phyloP scores from a whole-genome alignment of 2,888 invertebrate genomes.

The Ypsolopha scabrella region DNA sequence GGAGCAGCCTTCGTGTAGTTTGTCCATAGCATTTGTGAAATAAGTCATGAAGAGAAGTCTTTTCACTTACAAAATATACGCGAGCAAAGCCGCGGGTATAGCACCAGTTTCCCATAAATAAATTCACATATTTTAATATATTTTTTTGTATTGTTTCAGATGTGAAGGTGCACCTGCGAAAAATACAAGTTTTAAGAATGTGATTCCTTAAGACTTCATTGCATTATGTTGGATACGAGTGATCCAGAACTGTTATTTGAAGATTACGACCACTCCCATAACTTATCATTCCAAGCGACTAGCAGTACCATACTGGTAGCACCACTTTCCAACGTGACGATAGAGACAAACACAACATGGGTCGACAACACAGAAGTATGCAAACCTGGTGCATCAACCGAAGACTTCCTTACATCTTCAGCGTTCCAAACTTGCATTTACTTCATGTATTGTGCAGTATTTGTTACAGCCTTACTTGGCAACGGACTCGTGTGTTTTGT shows the following conservation, averaged over 20 bases:
- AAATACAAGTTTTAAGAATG: neutral
- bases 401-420: conserved; percentile 39
- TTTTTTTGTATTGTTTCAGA: neutral
- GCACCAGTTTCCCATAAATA: no score
- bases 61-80: no score
- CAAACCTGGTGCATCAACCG: conserved; percentile 15
- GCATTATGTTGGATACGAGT: conserved; percentile 6
- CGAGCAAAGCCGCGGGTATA: no score
- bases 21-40: no score
- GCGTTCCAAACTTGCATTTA: conserved; percentile 77
- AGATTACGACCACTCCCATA: neutral
- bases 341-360: conserved; percentile 3
- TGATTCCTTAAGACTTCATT: neutral
- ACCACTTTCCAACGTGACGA: neutral
- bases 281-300: neutral
- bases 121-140: no score
- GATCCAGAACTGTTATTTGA: conserved; percentile 3
- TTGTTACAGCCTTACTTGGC: conserved; percentile 77
- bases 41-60: no score
- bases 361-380: neutral
- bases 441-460: conserved; percentile 78
- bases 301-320: neutral
- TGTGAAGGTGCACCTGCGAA: neutral
- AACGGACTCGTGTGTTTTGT: conserved; percentile 89
- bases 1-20: no score